Percentiles rank a stretch among this genome's conserved stretches.
Conservation (phyloP, 2,113 vertebrate genomes). For the Aix galericulata region DNA sequence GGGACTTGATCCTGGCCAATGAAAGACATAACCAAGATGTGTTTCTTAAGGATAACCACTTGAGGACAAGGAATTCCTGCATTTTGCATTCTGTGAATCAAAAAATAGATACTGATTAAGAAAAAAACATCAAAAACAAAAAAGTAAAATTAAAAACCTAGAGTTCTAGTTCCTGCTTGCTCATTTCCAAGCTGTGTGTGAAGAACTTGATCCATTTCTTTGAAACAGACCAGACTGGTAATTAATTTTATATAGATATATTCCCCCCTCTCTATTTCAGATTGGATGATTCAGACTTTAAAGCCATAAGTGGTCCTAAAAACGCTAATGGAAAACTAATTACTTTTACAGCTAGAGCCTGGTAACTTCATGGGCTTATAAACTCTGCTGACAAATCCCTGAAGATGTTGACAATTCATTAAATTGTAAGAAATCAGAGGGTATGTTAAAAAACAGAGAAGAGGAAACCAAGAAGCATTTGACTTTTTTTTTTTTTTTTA, state of each 20-base stretch:
- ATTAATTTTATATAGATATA: neutral
- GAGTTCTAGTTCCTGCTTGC: neutral
- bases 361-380: neutral
- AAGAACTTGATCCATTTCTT: neutral
- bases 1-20: slow-evolving; percentile 93
- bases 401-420: neutral
- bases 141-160: neutral
- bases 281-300: neutral
- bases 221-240: neutral
- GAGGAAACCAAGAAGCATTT: neutral
- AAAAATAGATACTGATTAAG: neutral
- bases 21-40: slow-evolving; percentile 97
- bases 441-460: neutral
- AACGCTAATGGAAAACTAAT: neutral
- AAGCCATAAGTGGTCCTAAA: neutral
- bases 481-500: slow-evolving; percentile 51
- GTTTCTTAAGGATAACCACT: slow-evolving; percentile 93
- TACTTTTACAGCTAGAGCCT: neutral
- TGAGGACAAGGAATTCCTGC: slow-evolving; percentile 91
- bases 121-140: neutral
- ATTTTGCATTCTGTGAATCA: slow-evolving; percentile 87
- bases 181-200: neutral
- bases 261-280: neutral
- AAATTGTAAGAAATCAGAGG: neutral
- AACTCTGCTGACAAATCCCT: neutral